Base-by-base conservation (phyloP, 2,888 invertebrate genomes). In the Drosophila buzzatii region DNA sequence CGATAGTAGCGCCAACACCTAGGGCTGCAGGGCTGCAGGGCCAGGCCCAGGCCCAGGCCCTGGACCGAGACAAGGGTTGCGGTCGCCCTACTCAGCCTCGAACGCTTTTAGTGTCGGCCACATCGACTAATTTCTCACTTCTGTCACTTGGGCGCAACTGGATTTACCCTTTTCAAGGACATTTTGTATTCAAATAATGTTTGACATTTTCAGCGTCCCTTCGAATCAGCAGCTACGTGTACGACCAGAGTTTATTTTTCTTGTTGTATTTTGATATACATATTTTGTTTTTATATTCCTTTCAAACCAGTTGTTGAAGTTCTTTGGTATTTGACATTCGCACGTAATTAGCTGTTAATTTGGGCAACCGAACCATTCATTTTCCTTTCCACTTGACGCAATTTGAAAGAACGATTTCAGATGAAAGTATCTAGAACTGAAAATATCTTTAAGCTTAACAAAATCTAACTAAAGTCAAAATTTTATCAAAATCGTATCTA, bases 121-220 rank as follows among this genome's bases (percentile, higher is more conserved):
- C 77, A 79, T 78, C 67, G 86, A 91, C 85, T 91, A 91, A 91
- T 91, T 91, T 91, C 90, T 88, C 91, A 91, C 90, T 90, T 90
- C 83, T 90, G 89, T 86, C 89, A 80, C 76, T 79, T 77, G 70
- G 58, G 62, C 64, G 71, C 71, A 20, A 23, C 52, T 70, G 66
- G 47, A 58, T 42, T 69, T 51, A 87, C 87, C 88, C 88, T 89
- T 87, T 87, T 89, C 78, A 79, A 80, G 81, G 79, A 74, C 79
- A 81, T 81, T 91, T 88, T 77, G 82, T 91, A 91, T 91, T 88
- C 91, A 91, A 88, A 89, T 85, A 81, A 84, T 89, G 86, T 87
- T 84, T 82, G 79, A 77, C 79, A 79, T 81, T 83, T 69, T 70
- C 79, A n/a, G 27, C 66, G 62, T 60, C 61, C 66, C 60, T 52